A percentile compares a stretch with the other conserved stretches of the same genome.
Evolutionary conservation across 2,888 invertebrate species (phyloP).

Genomic region (Spisula solida): DNA sequence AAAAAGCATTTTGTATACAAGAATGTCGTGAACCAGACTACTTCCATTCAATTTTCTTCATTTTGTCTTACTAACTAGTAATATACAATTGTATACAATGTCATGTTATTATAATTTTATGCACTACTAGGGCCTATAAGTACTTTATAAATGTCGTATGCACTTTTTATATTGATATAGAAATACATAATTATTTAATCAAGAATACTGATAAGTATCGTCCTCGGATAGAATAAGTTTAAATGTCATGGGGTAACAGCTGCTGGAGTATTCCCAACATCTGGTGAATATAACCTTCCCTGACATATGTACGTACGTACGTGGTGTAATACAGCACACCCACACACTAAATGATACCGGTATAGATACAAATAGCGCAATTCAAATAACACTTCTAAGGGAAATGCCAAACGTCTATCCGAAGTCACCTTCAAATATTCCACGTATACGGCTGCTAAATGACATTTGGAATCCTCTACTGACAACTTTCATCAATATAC

Average conservation of each 20-base stretch:
- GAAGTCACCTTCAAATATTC: neutral
- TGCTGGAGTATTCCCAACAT: neutral
- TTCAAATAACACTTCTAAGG: neutral
- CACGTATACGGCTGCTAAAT: slow-evolving; percentile 4
- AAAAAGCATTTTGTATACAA: too few species aligned
- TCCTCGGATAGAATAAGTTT: too few species aligned
- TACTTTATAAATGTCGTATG: too few species aligned
- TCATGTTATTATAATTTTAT: too few species aligned
- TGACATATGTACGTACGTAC: neutral
- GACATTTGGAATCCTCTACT: neutral
- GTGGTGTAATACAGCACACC: neutral
- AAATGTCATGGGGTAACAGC: neutral
- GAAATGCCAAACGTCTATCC: neutral
- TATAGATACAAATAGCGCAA: neutral
- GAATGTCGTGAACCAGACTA: too few species aligned
- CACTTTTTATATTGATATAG: too few species aligned
- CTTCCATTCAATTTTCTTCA: too few species aligned
- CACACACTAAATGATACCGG: neutral
- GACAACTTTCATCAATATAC: neutral
- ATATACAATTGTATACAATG: too few species aligned
- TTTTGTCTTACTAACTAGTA: too few species aligned
- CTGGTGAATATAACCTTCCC: neutral
- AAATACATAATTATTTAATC: too few species aligned
- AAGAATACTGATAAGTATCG: too few species aligned
- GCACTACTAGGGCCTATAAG: too few species aligned